These are phyloP conservation scores for Cydia splendana DNA, from an alignment of 1,140 invertebrate species.

Conservation along the genomic window DNA sequence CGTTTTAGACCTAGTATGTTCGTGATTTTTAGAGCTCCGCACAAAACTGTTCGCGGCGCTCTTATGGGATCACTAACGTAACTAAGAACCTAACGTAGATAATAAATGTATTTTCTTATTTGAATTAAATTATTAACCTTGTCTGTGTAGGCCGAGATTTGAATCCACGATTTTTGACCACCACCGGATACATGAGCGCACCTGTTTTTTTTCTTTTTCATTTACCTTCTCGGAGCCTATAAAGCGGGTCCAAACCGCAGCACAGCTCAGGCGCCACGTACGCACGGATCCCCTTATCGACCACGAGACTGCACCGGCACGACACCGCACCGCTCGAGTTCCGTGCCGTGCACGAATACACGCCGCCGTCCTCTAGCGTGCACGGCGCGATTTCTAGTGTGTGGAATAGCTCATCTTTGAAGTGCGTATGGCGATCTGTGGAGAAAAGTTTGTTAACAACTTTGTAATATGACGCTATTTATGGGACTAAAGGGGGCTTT, in stretches of 20 bases:
- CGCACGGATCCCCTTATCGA: slow-evolving; percentile 91
- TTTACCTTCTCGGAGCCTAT: slow-evolving; percentile 79
- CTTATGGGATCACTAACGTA: no score
- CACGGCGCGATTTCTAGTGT: slow-evolving; percentile 92
- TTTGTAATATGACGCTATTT: no score
- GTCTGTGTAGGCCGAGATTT: no score
- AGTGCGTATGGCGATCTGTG: slow-evolving; percentile 81
- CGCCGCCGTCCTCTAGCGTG: slow-evolving; percentile 88
- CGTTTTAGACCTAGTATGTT: no score
- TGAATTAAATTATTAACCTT: no score
- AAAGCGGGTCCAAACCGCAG: slow-evolving; percentile 83
- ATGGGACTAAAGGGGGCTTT: no score
- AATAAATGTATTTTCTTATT: no score
- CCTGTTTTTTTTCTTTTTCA: neutral
- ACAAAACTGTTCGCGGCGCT: no score
- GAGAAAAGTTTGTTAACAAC: slow-evolving; percentile 9
- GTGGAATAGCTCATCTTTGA: slow-evolving; percentile 87
- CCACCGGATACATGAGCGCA: no score
- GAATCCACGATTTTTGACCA: no score
- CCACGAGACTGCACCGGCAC: slow-evolving; percentile 89
- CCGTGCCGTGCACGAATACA: slow-evolving; percentile 88
- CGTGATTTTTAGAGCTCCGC: no score
- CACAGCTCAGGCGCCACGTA: slow-evolving; percentile 90
- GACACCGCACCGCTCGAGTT: slow-evolving; percentile 92
- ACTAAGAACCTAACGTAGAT: no score